Conservation (phyloP, 2,888 invertebrate genomes). For the Cyclophora albipunctata region DNA sequence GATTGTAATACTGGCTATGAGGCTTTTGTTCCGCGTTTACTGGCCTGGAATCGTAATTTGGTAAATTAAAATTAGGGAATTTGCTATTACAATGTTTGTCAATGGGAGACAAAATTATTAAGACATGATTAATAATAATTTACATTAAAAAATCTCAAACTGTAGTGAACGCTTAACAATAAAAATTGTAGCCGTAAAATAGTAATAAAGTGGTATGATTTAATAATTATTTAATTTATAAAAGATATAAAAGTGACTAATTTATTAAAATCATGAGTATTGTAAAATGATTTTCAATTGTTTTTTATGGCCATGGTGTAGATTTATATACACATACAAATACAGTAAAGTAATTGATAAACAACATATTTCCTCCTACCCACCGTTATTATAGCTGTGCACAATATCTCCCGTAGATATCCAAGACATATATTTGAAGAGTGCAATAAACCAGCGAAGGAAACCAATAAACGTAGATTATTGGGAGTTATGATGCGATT, state of each 20-base stretch:
- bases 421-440: constrained; percentile 33
- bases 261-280: no score
- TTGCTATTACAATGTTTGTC: constrained; percentile 1
- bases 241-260: no score
- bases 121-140: background rate
- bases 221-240: no score
- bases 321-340: no score
- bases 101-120: no score
- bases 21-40: constrained; percentile 46
- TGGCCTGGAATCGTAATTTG: constrained; percentile 34
- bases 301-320: no score
- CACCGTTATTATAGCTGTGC: no score
- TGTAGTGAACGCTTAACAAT: background rate
- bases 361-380: no score
- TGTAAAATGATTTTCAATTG: no score
- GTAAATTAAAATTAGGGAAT: constrained; percentile 20
- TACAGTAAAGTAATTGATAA: no score
- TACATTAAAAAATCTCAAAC: background rate
- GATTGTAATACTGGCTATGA: constrained; percentile 43
- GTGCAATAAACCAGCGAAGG: constrained; percentile 51
- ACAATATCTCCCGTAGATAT: constrained; percentile 14
- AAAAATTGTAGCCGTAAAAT: background rate
- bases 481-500: constrained; percentile 73
- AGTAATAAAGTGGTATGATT: no score
- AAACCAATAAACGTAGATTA: constrained; percentile 74